Base-by-base conservation (phyloP, 2,113 vertebrate species). In the Procavia capensis region DNA sequence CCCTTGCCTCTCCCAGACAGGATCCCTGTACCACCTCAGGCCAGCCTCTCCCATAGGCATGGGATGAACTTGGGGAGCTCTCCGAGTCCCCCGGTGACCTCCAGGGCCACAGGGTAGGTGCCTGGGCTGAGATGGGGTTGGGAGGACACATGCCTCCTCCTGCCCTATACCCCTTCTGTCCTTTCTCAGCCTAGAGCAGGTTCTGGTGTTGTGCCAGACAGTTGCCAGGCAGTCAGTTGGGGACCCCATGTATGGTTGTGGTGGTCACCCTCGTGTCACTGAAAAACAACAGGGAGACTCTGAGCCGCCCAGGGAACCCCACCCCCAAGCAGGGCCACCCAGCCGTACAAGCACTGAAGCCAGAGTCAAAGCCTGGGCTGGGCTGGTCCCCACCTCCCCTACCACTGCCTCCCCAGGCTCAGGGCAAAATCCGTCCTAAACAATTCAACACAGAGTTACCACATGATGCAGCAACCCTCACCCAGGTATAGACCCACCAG, bases 41-140 rank as follows among this genome's bases (percentile, higher is more conserved):
- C 22, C n/a, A 7, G 91, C 54, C 68, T 27, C 6, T 0, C n/a
- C 27, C 43, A 0, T 0, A 1, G 10, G 13, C 0, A 0, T 31
- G 59, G 20, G 59, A 43, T 57, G 41, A 22, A 31, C 36, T 1
- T 8, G 27, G 61, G 14, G 70, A 85, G 2, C 29, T 66, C 31
- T 47, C n/a, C n/a, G 1, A 10, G 41, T n/a, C 7, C 5, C 1
- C 43, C 36, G 11, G 27, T 4, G 2, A 22, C 90, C 68, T 39
- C 20, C 0, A 0, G 7, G 9, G 45, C n/a, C 34, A 0, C 1
- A 2, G 22, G 43, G 10, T 34, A 34, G 17, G 78, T 36, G 76
- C 43, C 57, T 13, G 41, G n/a, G 72, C 34, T 9, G 17, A 4
- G 50, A 1, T 6, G 39, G 22, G 13, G 39, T 54, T 29, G 25